Conservation (phyloP, 2,113 vertebrate genomes). For the Cathartes aura region DNA sequence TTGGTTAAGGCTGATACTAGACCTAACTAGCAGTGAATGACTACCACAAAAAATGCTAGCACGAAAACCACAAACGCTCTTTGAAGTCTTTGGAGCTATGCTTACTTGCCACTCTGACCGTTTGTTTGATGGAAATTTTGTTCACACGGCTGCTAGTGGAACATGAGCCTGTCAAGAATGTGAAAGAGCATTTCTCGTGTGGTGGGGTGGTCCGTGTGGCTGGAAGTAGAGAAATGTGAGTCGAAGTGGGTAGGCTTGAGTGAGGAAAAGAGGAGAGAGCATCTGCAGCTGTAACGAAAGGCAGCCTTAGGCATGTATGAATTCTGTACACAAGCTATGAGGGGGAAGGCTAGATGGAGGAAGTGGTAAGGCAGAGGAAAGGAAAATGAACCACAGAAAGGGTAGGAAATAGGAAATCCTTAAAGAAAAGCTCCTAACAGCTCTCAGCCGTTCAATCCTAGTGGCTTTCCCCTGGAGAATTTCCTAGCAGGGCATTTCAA, state of each 20-base stretch:
- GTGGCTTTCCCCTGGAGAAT: neutral
- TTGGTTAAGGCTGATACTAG: constrained; percentile 21
- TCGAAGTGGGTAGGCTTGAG: neutral
- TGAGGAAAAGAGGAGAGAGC: neutral
- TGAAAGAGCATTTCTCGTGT: neutral
- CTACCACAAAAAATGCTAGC: constrained; percentile 25
- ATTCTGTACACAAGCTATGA: neutral
- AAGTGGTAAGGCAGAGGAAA: neutral
- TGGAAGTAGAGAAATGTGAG: neutral
- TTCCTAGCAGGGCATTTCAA: neutral
- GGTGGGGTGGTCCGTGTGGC: neutral
- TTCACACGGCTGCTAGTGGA: neutral
- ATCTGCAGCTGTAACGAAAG: neutral
- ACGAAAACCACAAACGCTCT: constrained; percentile 9
- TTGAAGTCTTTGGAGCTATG: constrained; percentile 24
- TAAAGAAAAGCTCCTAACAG: neutral
- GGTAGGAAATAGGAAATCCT: neutral
- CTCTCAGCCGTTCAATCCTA: neutral
- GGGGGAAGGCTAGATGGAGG: neutral
- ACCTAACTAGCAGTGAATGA: neutral
- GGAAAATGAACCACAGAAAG: neutral
- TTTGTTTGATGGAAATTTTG: neutral
- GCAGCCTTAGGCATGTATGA: neutral
- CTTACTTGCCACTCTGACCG: neutral
- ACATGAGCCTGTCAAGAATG: neutral